Base-by-base conservation (phyloP, 2,888 invertebrate species). In the Lymantria dispar region DNA sequence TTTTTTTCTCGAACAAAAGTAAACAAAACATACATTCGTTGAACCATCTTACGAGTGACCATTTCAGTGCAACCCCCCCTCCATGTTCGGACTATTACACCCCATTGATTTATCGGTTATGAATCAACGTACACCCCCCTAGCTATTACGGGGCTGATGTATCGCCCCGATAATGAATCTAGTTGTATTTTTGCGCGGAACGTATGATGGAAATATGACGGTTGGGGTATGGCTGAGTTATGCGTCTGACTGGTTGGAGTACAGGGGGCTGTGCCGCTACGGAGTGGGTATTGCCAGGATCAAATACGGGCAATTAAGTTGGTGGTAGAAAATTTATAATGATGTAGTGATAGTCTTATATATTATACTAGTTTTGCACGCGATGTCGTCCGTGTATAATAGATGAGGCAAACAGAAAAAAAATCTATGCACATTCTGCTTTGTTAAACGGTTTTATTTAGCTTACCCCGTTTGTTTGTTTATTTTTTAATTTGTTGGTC, bases 91-190 rank as follows among this genome's bases (percentile, higher is more conserved):
- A 81, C 87, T 86, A 88, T 89, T 88, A 89, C 85, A 64, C 68
- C 78, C 72, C 84, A 89, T 90, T 90, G 91, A 91, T 91, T 90
- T 91, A 91, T 91, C 72, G 89, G 86, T 88, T 88, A 90, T 89
- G 88, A 90, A 90, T 90, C 90, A 87, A 80, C 84, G 83, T 73
- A 56, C 62, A 64, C 63, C 69, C 63, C 69, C 65, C 60, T 53
- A 50, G 70, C 82, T 79, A 83, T 84, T 81, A 83, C 74, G 61
- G 69, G 63, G 56, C 63, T 84, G 85, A 87, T 87, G 85, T 87
- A 87, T 87, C 80, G 84, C 77, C 75, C 74, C 80, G 88, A 89
- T 88, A 89, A 89, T 89, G 88, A 89, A 87, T 87, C 84, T 78
- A 82, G 85, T 81, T 85, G 83, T 86, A 84, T 86, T 87, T 87